Evolutionary conservation across 2,113 vertebrate genomes (phyloP).

Genomic region (Fulica atra): DNA sequence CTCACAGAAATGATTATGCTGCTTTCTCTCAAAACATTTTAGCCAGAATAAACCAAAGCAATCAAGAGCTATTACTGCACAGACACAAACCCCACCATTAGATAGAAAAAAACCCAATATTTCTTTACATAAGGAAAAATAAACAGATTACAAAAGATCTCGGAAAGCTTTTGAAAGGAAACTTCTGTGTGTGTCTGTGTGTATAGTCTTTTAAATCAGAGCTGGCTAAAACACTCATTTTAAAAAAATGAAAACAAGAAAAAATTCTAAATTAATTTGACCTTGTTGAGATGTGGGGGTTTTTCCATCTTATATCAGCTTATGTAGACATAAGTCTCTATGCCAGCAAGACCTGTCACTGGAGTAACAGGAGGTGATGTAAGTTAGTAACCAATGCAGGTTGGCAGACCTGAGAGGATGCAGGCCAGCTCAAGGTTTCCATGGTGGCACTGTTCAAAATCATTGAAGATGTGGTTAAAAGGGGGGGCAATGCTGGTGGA

Average conservation of each 20-base stretch:
- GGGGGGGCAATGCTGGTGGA: background rate
- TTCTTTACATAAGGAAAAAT: background rate
- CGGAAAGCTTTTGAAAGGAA: background rate
- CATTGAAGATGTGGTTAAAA: background rate
- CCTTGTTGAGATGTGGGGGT: background rate
- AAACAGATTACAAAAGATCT: background rate
- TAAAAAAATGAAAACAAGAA: background rate
- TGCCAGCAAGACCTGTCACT: rapidly evolving
- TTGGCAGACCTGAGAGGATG: background rate
- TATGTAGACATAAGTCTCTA: background rate
- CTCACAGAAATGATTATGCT: background rate
- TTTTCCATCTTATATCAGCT: background rate
- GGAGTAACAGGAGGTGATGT: background rate
- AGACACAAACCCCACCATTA: background rate
- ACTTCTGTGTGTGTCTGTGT: background rate
- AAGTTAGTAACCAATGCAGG: background rate
- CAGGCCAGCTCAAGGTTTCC: background rate
- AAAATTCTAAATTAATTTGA: background rate
- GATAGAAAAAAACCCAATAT: background rate
- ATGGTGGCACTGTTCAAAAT: background rate
- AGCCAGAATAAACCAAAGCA: background rate
- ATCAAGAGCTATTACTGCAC: background rate
- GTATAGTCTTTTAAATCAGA: background rate
- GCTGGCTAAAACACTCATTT: background rate
- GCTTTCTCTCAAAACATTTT: background rate